Evolutionary conservation across 2,888 invertebrate genomes (phyloP), one percentile per base, ranked within the genome.

Genomic region (Pelosia muscerda): DNA sequence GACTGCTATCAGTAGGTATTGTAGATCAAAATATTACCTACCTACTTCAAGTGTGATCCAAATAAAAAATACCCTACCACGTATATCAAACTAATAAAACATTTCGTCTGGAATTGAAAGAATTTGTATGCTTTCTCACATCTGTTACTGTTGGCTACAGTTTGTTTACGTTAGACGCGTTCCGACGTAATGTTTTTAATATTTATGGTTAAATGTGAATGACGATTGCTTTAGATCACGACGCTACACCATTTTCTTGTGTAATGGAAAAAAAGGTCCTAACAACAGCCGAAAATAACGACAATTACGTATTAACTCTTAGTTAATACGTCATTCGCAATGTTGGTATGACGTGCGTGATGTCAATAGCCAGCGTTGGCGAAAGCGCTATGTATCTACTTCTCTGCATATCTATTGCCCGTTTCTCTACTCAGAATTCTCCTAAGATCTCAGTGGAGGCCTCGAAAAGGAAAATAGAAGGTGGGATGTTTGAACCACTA

Each of bases 121-220:
- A 65, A 53, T 65, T 65, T 68, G 34, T 55, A 64, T 22, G 42
- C 55, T 25, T n/a, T 61, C 49, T 38, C 26, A 57, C 60, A 69
- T 57, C 57, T 69, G 68, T 61, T 69, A 25, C 28, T 64, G 22
- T 61, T 69, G 65, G 65, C 65, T 65, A 61, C 56, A 23, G 56
- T 53, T 62, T 54, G 34, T 59, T 59, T 19, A 38, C 38, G 59
- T 59, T 49, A n/a, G 19, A 49, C 49, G 49, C 49, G 49, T 49
- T 49, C 49, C 49, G 42, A 66, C 66, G 66, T 62, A 55, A 49
- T n/a, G 38, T 63, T 49, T 66, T 63, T 61, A 59, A 59, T 38
- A 28, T 38, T 25, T 59, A 38, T 59, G 34, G 59, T 59, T 38
- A 59, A 34, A 42, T 57, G 42, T 64, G n/a, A 56, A 64, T 64